Base-by-base conservation (phyloP, 2,888 invertebrate species). In the Blastobasis adustella region DNA sequence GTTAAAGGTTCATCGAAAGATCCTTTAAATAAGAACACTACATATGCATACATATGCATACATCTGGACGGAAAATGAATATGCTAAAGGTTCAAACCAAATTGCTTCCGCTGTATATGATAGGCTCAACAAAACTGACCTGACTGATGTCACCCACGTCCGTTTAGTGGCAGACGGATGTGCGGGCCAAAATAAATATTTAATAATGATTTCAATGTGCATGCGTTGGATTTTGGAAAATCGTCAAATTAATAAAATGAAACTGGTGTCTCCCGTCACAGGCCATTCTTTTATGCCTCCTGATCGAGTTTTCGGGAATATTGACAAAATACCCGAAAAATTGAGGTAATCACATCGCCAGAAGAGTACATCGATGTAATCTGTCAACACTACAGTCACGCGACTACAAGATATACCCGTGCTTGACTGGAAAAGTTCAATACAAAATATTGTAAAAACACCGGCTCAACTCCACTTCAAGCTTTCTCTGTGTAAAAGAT, bases 71-170 rank as follows among this genome's bases (percentile, higher is more conserved):
- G 61, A 64, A 49, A 56, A 62, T 48, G 57, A 60, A 56, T 58
- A 56, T 58, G 42, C 47, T 46, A 62, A 62, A 59, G 54, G 54
- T 54, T 42, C 60, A 39, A 62, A 64, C 51, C 58, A 59, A 47
- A 62, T 64, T 54, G 53, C 59, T 49, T 65, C 63, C 42, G 60
- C 61, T 9, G 58, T 66, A 1, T 63, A 61, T 50, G 60, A 64
- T 49, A 55, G 63, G 53, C 56, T 64, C 55, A 60, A 59, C 52
- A 59, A 58, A 57, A 58, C 58, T 5, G 52, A 60, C 52, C 51
- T 58, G 41, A 41, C 49, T 48, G 51, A 55, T n/a, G 61, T 60
- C 51, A 49, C 51, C 47, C 49, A 49, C 47, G 54, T 59, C 52
- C 56, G 60, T 39, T 54, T 62, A 50, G 45, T 62, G 43, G 59